Evolutionary conservation across 2,797 vertebrate genomes (phyloP).

Genomic region (Tapirus indicus): DNA sequence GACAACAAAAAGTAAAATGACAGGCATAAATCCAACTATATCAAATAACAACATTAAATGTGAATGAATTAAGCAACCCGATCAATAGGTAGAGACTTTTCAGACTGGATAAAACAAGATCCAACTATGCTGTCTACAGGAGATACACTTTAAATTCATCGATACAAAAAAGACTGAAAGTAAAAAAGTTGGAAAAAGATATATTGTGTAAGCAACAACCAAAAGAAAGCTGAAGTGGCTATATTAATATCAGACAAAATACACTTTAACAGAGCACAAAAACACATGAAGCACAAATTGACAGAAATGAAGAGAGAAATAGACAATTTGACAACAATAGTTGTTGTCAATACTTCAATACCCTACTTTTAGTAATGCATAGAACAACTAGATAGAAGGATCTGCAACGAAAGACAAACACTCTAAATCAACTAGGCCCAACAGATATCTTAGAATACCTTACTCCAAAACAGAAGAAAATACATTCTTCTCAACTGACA

Average conservation of each 20-base stretch:
- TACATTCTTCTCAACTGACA: not conserved
- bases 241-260: not conserved
- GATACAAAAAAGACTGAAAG: not conserved
- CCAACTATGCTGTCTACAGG: not conserved
- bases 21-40: not conserved
- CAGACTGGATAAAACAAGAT: not conserved
- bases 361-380: not conserved
- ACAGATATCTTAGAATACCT: not conserved
- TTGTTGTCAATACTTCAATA: not conserved
- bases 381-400: not conserved
- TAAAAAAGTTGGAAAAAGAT: not conserved
- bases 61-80: not conserved
- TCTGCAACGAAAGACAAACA: not conserved
- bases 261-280: not conserved
- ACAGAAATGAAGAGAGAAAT: not conserved
- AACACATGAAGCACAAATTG: not conserved
- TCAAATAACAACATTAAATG: not conserved
- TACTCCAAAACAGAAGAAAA: not conserved
- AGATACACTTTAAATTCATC: not conserved
- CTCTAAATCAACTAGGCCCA: not conserved
- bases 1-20: not conserved
- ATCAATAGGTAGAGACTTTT: not conserved
- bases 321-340: not conserved
- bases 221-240: not conserved
- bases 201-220: not conserved